Evolutionary conservation across 2,797 vertebrate species (phyloP).

Genomic region (Pseudopleuronectes americanus): DNA sequence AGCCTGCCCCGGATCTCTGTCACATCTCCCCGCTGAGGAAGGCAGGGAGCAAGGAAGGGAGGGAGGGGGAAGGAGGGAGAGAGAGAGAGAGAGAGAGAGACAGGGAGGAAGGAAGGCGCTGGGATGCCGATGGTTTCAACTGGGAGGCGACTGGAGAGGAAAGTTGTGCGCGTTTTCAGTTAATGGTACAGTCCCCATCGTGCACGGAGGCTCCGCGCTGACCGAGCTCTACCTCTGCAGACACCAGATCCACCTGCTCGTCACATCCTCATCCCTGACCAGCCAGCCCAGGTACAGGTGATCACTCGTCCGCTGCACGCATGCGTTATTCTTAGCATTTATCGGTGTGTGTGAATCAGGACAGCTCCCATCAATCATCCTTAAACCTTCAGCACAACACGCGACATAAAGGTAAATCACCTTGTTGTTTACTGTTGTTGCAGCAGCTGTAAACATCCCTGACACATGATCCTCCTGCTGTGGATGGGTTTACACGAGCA

Average conservation of each 20-base stretch:
- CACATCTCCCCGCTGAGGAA: conserved; percentile 28
- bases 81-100: not conserved
- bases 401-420: not conserved
- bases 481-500: not conserved
- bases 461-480: not conserved
- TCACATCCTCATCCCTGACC: not conserved
- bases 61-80: conserved; percentile 8
- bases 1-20: conserved; percentile 3
- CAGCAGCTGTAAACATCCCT: conserved; percentile 3
- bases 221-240: conserved; percentile 26
- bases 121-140: conserved; percentile 67
- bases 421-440: conserved; percentile 18
- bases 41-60: conserved; percentile 26
- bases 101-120: conserved; percentile 26
- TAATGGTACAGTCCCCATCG: not conserved
- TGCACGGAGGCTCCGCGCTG: conserved; percentile 11
- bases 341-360: too few species aligned
- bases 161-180: conserved; percentile 49
- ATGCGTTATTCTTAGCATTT: too few species aligned
- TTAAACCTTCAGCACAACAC: too few species aligned
- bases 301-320: too few species aligned
- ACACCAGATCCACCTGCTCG: conserved; percentile 10
- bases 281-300: too few species aligned
- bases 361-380: too few species aligned
- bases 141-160: conserved; percentile 38